Evolutionary conservation across 1,140 invertebrate species (phyloP).

Genomic region (Pseudoatta argentina): DNA sequence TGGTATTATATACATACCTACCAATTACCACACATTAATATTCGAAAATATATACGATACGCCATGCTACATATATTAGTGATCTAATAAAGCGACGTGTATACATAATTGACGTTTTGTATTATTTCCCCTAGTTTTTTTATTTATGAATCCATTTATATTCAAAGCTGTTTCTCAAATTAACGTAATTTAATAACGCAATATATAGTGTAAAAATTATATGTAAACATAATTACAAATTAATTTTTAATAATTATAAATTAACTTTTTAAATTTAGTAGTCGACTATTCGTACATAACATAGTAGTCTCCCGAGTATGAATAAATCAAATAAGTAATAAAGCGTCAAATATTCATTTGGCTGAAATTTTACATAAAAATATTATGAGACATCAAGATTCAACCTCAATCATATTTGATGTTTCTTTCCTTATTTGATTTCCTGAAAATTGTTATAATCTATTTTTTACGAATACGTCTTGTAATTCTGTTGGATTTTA

Average conservation of each 20-base stretch:
- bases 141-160: constrained; percentile 6
- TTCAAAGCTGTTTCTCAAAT: not conserved
- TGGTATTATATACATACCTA: no score
- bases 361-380: no score
- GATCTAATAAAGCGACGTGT: not conserved
- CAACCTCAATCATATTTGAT: no score
- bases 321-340: no score
- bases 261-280: not conserved
- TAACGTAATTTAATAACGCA: not conserved
- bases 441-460: no score
- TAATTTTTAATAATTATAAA: not conserved
- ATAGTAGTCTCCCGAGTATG: not conserved
- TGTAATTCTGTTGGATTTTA: not conserved
- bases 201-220: not conserved
- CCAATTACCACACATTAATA: not conserved
- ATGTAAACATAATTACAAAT: constrained; percentile 19
- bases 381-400: no score
- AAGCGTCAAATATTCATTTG: no score
- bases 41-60: not conserved
- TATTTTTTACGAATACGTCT: no score
- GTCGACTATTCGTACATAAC: not conserved
- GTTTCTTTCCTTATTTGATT: no score
- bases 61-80: not conserved
- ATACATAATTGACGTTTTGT: not conserved
- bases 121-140: constrained; percentile 9